Evolutionary conservation across 2,113 vertebrate species (phyloP), one percentile per base, ranked within the genome.

Genomic region (Puma concolor): DNA sequence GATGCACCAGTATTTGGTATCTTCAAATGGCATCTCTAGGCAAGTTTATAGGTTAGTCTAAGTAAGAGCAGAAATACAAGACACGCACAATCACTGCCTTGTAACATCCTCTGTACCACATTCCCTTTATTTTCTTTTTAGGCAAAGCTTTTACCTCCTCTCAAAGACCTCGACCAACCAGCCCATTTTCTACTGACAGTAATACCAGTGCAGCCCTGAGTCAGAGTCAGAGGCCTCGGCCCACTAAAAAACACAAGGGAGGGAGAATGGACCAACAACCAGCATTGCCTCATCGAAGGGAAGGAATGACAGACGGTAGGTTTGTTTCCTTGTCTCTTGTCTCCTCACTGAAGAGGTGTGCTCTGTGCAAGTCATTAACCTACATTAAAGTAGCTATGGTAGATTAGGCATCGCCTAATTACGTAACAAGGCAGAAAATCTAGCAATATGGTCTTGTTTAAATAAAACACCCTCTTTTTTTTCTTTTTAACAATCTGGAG

Each of bases 101-200:
- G 33, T 87, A 89, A 94, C 12, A 7, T 95, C 97, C 97, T 97
- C 41, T 93, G 82, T 93, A 94, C 94, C 91, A 80, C 4, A 88
- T 97, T 93, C 38, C 93, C 60, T 97, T 95, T 67, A 36, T 86
- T 96, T 95, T 67, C 85, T 63, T 96, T 96, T 98, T 97, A 99
- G 99, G 99, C 98, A 99, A 99, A 99, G 99, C 99, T 97, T 99
- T 99, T 98, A 98, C 98, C 87, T 98, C 99, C 69, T 99, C 99
- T 98, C 99, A 99, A 97, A 99, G 99, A 97, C 99, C 99, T 97
- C 99, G 99, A 83, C 99, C 99, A 23, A 99, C 99, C 98, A 99
- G 99, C 98, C 99, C 99, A 16, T 99, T 99, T 99, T 99, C 99
- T 98, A 99, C 99, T 95, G 99, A 99, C 98, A 99, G 99, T 99